These are phyloP conservation scores for Equus przewalskii DNA, from an alignment of 2,113 vertebrate species.

Conservation along the genomic window DNA sequence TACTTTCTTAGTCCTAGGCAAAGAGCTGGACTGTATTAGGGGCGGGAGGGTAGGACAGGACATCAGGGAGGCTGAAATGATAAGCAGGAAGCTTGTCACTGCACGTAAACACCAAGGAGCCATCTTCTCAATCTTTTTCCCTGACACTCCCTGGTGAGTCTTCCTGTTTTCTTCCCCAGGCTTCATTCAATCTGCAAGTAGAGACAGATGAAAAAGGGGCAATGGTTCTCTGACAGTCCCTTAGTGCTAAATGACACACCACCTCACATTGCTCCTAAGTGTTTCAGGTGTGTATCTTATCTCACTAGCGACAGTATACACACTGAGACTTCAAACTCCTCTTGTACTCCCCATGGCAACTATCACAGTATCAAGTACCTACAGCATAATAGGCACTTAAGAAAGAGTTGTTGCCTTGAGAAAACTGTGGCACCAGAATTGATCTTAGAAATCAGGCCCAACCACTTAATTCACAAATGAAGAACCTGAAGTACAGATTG, in stretches of 20 bases:
- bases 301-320: background rate
- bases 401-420: constrained; percentile 6
- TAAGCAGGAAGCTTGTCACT: background rate
- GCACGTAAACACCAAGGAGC: background rate
- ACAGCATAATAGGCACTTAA: background rate
- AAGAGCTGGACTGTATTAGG: background rate
- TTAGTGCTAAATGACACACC: background rate
- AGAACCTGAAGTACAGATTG: background rate
- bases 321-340: constrained; percentile 26
- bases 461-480: background rate
- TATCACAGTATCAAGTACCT: background rate
- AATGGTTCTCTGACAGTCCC: background rate
- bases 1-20: background rate
- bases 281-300: constrained; percentile 9
- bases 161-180: constrained; percentile 22
- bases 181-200: background rate
- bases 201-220: background rate
- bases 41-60: background rate
- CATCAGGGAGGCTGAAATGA: background rate
- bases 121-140: background rate
- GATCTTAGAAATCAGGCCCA: background rate
- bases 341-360: constrained; percentile 40
- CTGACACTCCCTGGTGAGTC: background rate
- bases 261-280: background rate
- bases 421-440: background rate